Evolutionary conservation across 2,113 vertebrate species (phyloP), one percentile per base, ranked within the genome.

Genomic region (Promerops cafer): DNA sequence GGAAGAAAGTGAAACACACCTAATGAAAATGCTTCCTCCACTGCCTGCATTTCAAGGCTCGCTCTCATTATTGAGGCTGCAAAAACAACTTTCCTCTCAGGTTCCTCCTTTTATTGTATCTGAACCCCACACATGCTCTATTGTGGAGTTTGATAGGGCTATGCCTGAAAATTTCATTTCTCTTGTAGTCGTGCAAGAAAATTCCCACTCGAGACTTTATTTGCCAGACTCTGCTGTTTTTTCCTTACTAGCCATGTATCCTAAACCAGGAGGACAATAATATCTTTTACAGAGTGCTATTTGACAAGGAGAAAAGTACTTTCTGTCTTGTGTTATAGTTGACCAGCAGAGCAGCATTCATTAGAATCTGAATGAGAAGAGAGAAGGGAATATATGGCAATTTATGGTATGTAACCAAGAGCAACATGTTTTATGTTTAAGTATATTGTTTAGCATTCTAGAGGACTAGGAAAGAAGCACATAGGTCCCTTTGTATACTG

Each of bases 291-390:
- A 42, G 81, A 90, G 68, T 77, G 60, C 50, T 94, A 40, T 74
- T 40, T 88, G 79, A 82, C 93, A 96, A 95, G 66, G 86, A 94
- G 91, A 94, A 93, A 74, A 90, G 68, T 89, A 92, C 89, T 88
- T 80, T 89, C 40, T 87, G 56, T 74, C 59, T 94, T 72, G 52
- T 12, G 11, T 89, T 91, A 49, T 69, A 91, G 83, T 69, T 87
- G 84, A 89, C 88, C 77, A 82, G 83, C 9, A 9, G 74, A 83
- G 90, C 84, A 95, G 50, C 57, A 76, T 94, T 93, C 81, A 77
- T 93, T 95, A 91, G 93, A 96, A 94, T 86, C 61, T 79, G 82
- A 95, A 94, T 88, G 87, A 93, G 87, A 93, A 87, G 49, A 89
- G 75, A 56, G 80, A 82, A 95, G 44, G 52, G 45, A 50, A 57